phyloP scores from a whole-genome alignment of 64 coral and sea anemone genomes.

The Pocillopora verrucosa region DNA sequence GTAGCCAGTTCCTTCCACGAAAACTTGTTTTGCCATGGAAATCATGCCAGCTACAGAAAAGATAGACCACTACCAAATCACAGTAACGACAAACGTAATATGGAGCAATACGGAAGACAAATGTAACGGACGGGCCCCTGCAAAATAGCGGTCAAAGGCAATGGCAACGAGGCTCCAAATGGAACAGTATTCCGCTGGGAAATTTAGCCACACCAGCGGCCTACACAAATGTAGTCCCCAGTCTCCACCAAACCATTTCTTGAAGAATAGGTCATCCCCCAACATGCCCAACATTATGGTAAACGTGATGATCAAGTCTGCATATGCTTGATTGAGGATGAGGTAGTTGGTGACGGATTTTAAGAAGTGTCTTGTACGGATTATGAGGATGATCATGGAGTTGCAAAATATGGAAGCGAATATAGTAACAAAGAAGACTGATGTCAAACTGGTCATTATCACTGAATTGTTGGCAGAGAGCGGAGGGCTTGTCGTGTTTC shows the following conservation, averaged over 20 bases:
- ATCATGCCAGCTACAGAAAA: background rate
- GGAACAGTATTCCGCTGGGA: background rate
- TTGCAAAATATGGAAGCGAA: background rate
- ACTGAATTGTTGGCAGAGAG: background rate
- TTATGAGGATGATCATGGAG: background rate
- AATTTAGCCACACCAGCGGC: background rate
- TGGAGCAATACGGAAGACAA: background rate
- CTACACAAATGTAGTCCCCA: background rate
- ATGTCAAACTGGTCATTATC: background rate
- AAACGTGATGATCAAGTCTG: constrained; percentile 1
- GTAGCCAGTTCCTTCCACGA: background rate
- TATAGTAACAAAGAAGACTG: background rate
- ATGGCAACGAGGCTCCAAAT: background rate
- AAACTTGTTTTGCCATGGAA: background rate
- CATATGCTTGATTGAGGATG: background rate
- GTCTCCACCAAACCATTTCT: background rate
- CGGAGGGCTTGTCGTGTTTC: background rate
- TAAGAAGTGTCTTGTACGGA: background rate
- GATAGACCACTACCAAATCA: background rate
- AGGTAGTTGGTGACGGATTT: background rate
- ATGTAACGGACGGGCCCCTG: background rate
- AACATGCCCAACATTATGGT: background rate
- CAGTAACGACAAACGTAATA: background rate
- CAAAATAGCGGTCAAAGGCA: constrained; percentile 8
- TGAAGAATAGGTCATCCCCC: background rate